phyloP scores from a whole-genome alignment of 2,113 vertebrate genomes.

The Acanthisitta chloris region DNA sequence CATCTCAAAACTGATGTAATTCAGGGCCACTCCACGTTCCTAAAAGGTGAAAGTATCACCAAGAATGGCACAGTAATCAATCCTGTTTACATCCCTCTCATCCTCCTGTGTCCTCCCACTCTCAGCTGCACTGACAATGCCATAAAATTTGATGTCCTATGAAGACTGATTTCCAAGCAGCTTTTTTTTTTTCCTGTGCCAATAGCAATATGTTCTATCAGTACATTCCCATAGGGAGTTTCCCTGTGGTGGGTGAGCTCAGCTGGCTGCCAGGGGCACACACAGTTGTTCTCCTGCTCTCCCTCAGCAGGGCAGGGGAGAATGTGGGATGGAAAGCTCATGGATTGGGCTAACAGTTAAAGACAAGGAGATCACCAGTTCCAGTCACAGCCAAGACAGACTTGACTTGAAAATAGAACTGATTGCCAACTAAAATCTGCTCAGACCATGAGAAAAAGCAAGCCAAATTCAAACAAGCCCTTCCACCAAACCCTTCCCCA shows the following conservation, averaged over 20 bases:
- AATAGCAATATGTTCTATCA: too few species aligned
- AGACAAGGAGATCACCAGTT: neutral
- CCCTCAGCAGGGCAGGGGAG: neutral
- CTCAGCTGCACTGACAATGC: neutral
- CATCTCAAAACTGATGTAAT: neutral
- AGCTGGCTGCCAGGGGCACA: neutral
- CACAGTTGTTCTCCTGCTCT: neutral
- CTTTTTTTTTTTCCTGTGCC: too few species aligned
- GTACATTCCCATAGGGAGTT: neutral
- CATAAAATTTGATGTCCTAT: neutral
- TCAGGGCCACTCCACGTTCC: neutral
- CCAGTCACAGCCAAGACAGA: neutral
- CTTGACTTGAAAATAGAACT: neutral
- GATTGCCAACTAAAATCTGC: neutral
- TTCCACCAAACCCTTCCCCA: neutral
- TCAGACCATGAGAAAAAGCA: neutral
- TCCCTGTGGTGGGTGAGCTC: neutral
- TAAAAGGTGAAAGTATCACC: neutral
- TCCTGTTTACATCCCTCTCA: neutral
- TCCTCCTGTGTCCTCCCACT: neutral
- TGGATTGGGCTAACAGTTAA: neutral
- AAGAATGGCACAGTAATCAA: neutral
- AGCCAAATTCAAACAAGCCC: neutral
- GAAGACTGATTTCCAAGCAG: neutral
- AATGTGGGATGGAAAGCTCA: neutral